phyloP scores from a whole-genome alignment of 2,113 vertebrate genomes.

The Philantomba maxwellii region DNA sequence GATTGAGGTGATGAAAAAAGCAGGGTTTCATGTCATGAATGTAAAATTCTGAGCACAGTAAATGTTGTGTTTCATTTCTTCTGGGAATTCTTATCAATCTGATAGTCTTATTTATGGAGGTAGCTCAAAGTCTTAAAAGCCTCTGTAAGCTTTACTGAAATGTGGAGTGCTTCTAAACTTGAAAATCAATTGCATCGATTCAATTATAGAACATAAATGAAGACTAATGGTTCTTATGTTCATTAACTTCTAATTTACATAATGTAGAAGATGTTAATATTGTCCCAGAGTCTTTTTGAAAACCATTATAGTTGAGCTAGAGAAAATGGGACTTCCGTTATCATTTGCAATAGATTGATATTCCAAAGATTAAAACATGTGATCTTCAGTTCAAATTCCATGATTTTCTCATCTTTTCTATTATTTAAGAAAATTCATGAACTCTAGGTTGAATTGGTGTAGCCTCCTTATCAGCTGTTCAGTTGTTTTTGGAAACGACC shows the following conservation, averaged over 20 bases:
- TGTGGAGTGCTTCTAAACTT: slow-evolving; percentile 46
- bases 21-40: neutral
- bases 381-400: neutral
- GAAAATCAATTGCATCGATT: slow-evolving; percentile 64
- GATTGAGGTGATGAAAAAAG: neutral
- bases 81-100: slow-evolving; percentile 61
- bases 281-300: slow-evolving; percentile 27
- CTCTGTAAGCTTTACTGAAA: slow-evolving; percentile 33
- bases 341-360: neutral
- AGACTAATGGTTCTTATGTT: slow-evolving; percentile 66
- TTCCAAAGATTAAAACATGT: slow-evolving; percentile 19
- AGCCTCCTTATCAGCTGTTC: neutral
- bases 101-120: slow-evolving; percentile 47
- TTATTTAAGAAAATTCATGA: neutral
- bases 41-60: neutral
- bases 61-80: slow-evolving; percentile 24
- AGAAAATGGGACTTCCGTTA: slow-evolving; percentile 40
- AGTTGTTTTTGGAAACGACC: neutral
- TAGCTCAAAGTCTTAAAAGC: slow-evolving; percentile 58
- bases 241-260: slow-evolving; percentile 68
- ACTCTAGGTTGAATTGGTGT: neutral
- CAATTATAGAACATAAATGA: slow-evolving; percentile 61
- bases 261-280: slow-evolving; percentile 60
- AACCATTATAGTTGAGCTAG: slow-evolving; percentile 29
- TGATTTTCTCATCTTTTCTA: neutral